Conservation (phyloP, 35 echinoderm and acorn worm genomes). For the Apostichopus californicus region DNA sequence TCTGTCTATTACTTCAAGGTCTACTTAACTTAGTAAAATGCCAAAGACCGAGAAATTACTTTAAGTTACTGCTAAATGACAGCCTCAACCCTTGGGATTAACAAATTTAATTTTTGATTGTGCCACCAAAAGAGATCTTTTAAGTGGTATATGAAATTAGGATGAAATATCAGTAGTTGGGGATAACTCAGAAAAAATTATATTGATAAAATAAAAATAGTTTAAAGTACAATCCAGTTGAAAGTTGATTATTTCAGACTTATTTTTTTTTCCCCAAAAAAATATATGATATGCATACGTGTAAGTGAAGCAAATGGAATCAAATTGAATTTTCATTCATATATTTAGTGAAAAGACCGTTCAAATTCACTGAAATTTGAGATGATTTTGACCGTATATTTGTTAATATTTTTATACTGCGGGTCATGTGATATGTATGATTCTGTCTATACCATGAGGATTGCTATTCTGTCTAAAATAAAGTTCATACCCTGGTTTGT, state of each 20-base stretch:
- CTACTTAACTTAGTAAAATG: slow-evolving; percentile 19
- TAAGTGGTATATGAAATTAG: background rate
- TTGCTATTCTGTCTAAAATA: too few relatives aligned
- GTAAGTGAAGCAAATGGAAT: too few relatives aligned
- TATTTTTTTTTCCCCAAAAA: background rate
- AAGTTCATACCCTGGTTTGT: too few relatives aligned
- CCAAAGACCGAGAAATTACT: background rate
- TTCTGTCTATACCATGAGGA: too few relatives aligned
- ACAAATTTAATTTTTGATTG: slow-evolving; percentile 57
- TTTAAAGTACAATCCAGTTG: background rate
- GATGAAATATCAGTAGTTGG: background rate
- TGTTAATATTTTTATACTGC: too few relatives aligned
- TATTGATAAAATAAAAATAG: background rate
- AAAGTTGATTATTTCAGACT: background rate
- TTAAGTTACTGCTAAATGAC: background rate
- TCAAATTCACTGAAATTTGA: too few relatives aligned
- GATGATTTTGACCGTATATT: too few relatives aligned
- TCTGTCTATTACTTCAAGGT: slow-evolving; percentile 10
- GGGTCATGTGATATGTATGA: too few relatives aligned
- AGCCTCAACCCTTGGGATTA: slow-evolving; percentile 12
- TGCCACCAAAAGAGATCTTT: background rate
- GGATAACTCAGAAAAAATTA: background rate
- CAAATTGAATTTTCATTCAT: too few relatives aligned
- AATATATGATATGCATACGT: too few relatives aligned
- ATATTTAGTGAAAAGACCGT: too few relatives aligned